Conservation (phyloP, 2,113 vertebrate genomes). For the Neolamprologus toae region DNA sequence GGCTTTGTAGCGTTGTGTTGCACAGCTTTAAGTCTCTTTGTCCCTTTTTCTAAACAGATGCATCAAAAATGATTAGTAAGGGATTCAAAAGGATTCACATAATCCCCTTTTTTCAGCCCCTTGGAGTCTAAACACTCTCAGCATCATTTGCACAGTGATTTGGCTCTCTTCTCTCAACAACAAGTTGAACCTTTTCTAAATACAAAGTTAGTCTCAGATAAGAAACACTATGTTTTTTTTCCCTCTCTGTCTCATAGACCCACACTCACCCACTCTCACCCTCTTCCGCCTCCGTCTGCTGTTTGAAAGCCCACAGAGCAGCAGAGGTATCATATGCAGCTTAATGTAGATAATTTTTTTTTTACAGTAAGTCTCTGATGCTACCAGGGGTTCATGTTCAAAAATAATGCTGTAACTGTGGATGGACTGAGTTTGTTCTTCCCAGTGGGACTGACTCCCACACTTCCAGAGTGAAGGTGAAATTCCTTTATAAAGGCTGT, state of each 20-base stretch:
- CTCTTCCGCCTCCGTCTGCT: background rate
- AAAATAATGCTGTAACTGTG: background rate
- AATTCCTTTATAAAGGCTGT: slow-evolving; percentile 55
- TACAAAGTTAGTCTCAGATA: slow-evolving; percentile 1
- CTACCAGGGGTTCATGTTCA: background rate
- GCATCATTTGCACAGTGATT: background rate
- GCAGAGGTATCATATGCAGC: background rate
- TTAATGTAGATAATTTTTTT: background rate
- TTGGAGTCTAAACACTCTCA: background rate
- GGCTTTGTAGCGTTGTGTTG: background rate
- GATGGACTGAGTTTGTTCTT: background rate
- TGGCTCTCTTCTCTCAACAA: background rate
- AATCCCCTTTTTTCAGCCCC: background rate
- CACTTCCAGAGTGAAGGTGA: slow-evolving; percentile 49
- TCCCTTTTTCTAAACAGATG: background rate
- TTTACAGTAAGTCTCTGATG: background rate
- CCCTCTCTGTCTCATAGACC: background rate
- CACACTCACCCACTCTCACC: background rate
- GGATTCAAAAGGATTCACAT: background rate
- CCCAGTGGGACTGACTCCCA: slow-evolving; percentile 26
- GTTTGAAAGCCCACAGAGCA: background rate
- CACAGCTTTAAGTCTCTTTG: background rate
- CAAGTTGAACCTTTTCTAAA: background rate
- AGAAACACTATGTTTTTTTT: background rate
- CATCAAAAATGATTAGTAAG: background rate